phyloP scores from a whole-genome alignment of 1,140 invertebrate species.

The Medauroidea extradentata region DNA sequence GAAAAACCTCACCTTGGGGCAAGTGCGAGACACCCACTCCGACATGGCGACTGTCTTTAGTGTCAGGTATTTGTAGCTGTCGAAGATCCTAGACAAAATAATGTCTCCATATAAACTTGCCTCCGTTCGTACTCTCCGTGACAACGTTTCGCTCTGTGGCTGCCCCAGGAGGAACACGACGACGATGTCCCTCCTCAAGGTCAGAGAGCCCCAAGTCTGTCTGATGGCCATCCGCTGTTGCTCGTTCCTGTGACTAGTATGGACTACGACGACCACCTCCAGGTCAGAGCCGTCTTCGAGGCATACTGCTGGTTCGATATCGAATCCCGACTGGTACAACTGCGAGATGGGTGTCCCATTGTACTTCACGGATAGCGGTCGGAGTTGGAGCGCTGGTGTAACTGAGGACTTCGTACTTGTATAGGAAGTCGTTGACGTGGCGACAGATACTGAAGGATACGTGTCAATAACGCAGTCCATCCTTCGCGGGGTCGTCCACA shows the following conservation, averaged over 20 bases:
- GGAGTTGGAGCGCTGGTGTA: too few species aligned
- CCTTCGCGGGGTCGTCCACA: too few species aligned
- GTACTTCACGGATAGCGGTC: too few species aligned
- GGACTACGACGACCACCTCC: slow-evolving; percentile 68
- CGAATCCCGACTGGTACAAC: slow-evolving; percentile 62
- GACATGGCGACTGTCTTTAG: slow-evolving; percentile 80
- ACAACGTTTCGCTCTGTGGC: slow-evolving; percentile 36
- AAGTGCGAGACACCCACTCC: slow-evolving; percentile 78
- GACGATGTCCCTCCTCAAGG: slow-evolving; percentile 61
- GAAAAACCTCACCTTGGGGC: slow-evolving; percentile 65
- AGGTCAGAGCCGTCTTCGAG: slow-evolving; percentile 58
- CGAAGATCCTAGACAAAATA: slow-evolving; percentile 71
- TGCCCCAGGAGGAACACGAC: slow-evolving; percentile 40
- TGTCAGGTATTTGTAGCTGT: slow-evolving; percentile 83
- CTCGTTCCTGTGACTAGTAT: slow-evolving; percentile 70
- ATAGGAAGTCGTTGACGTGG: too few species aligned
- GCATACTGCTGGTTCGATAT: slow-evolving; percentile 59
- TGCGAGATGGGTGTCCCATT: too few species aligned
- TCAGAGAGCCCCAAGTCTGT: slow-evolving; percentile 81
- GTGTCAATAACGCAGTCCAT: too few species aligned
- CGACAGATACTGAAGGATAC: too few species aligned
- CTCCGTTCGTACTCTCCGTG: slow-evolving; percentile 56
- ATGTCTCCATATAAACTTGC: slow-evolving; percentile 69
- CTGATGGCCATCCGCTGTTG: slow-evolving; percentile 71
- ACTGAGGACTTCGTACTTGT: too few species aligned